These are phyloP conservation scores for Urocyon cinereoargenteus DNA, from an alignment of 2,797 vertebrate species.

Conservation along the genomic window DNA sequence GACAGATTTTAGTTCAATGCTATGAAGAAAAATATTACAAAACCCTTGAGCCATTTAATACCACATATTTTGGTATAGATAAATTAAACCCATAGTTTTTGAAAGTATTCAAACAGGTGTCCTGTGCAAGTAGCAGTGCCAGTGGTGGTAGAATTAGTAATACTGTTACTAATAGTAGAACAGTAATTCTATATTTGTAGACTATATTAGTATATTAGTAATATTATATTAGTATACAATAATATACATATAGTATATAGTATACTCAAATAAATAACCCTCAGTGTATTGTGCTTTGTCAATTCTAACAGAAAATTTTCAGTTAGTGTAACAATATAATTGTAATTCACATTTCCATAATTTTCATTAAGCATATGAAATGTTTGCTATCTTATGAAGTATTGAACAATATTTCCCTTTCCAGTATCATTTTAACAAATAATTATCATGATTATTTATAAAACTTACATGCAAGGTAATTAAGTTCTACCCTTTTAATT, in stretches of 20 bases:
- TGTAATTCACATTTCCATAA: background rate
- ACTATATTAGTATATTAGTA: too few relatives aligned
- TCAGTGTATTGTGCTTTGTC: background rate
- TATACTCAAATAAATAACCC: background rate
- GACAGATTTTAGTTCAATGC: background rate
- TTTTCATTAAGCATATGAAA: background rate
- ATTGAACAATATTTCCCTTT: constrained; percentile 1
- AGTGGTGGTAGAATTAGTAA: background rate
- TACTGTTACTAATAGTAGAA: background rate
- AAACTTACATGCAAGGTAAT: background rate
- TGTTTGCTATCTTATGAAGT: background rate
- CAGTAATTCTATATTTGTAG: too few relatives aligned
- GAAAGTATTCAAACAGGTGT: background rate
- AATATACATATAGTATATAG: background rate
- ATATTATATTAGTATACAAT: too few relatives aligned
- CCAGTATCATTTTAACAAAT: background rate
- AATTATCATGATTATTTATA: background rate
- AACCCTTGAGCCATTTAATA: background rate
- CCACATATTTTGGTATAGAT: background rate
- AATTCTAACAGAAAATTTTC: background rate
- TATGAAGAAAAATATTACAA: background rate
- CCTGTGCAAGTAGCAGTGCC: background rate
- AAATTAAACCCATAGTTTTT: background rate
- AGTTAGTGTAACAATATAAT: constrained; percentile 20
- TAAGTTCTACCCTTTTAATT: background rate